phyloP scores from a whole-genome alignment of 2,113 vertebrate genomes.

The Gopherus evgoodei region DNA sequence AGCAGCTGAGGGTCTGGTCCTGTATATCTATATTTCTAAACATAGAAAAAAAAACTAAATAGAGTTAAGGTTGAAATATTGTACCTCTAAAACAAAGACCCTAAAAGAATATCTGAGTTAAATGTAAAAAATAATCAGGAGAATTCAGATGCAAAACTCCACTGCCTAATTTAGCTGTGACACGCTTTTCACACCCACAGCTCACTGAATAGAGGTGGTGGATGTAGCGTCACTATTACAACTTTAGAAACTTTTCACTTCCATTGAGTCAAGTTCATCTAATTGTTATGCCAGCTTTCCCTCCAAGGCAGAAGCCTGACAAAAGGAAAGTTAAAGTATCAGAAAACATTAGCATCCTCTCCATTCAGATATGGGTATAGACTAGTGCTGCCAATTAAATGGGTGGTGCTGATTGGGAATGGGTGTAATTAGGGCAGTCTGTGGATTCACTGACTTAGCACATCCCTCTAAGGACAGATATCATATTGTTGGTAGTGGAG shows the following conservation, averaged over 20 bases:
- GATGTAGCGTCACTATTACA: background rate
- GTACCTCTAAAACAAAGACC: background rate
- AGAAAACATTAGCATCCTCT: background rate
- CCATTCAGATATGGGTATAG: background rate
- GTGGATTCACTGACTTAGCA: background rate
- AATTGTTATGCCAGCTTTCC: background rate
- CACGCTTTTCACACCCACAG: background rate
- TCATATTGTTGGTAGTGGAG: background rate
- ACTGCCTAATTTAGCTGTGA: background rate
- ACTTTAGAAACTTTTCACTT: background rate
- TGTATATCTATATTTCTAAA: background rate
- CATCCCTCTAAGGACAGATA: background rate
- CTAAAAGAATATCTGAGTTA: background rate
- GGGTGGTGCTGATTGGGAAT: background rate
- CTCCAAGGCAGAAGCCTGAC: background rate
- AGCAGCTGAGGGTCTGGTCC: background rate
- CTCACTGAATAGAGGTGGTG: background rate
- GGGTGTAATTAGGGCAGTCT: background rate
- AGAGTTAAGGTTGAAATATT: background rate
- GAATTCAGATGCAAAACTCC: background rate
- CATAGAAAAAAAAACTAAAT: background rate
- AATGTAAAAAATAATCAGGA: background rate
- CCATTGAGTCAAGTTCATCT: background rate
- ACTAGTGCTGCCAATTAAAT: no score
- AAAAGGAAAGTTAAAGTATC: background rate